Percentiles rank a stretch among this genome's conserved stretches.
phyloP scores from a whole-genome alignment of 2,113 vertebrate species.

The Fukomys damarensis region DNA sequence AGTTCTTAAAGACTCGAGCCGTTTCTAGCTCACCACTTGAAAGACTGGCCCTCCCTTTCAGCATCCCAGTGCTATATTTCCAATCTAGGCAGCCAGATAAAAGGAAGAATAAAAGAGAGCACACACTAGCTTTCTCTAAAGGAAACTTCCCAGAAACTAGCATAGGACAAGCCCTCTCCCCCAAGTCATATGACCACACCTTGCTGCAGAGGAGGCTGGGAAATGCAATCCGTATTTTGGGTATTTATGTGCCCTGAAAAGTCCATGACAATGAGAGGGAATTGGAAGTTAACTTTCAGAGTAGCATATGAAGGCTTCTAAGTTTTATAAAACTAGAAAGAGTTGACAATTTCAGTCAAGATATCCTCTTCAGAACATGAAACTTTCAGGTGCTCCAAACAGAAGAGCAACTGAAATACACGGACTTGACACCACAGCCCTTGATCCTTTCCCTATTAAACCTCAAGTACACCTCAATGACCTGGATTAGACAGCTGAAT shows the following conservation, averaged over 20 bases:
- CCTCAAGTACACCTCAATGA: background rate
- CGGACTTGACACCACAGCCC: background rate
- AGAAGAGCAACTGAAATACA: background rate
- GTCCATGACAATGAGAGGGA: background rate
- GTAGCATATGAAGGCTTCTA: background rate
- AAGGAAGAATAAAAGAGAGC: background rate
- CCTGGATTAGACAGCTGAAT: background rate
- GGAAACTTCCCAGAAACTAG: background rate
- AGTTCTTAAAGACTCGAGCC: background rate
- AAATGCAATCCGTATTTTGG: background rate
- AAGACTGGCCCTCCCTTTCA: background rate
- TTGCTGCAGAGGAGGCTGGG: background rate
- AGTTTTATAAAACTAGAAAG: conserved; percentile 8
- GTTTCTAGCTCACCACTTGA: background rate
- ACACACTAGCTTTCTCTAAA: background rate
- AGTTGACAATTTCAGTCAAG: background rate
- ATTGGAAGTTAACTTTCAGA: background rate
- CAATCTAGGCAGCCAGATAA: background rate
- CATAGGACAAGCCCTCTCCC: background rate
- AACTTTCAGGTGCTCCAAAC: background rate
- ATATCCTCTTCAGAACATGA: background rate
- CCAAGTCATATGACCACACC: background rate
- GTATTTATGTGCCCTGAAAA: background rate
- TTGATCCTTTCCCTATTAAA: background rate
- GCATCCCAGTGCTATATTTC: background rate